A percentile compares a stretch with the other conserved stretches of the same genome.
Evolutionary conservation across 1,140 invertebrate genomes (phyloP).

Genomic region (Pseudomyrmex pallidus): DNA sequence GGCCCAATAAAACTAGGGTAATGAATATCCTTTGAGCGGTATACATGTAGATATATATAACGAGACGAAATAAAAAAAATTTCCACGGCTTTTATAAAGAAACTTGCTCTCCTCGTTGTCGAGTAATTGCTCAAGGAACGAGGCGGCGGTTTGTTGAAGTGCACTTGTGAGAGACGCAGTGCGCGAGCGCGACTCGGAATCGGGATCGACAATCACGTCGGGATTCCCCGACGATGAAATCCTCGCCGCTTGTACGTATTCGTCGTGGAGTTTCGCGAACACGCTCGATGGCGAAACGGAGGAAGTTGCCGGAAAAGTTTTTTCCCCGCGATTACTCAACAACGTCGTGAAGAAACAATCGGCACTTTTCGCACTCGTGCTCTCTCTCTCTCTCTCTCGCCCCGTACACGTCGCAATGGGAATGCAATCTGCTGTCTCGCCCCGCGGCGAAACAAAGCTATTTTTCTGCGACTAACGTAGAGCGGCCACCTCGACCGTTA

Average conservation of each 20-base stretch:
- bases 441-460: constrained; percentile 46
- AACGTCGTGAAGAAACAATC: constrained; percentile 51
- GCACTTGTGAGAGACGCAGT: constrained; percentile 27
- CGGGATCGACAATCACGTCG: constrained; percentile 36
- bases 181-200: not conserved
- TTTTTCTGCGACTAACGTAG: not conserved
- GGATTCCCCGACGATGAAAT: constrained; percentile 39
- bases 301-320: constrained; percentile 31
- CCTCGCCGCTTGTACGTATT: constrained; percentile 12
- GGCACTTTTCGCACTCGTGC: constrained; percentile 13
- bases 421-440: constrained; percentile 41
- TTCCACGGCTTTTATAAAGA: constrained; percentile 17
- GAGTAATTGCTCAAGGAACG: constrained; percentile 14
- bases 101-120: constrained; percentile 7
- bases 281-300: constrained; percentile 2
- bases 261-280: constrained; percentile 1
- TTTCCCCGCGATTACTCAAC: constrained; percentile 48
- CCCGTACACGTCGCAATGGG: not conserved
- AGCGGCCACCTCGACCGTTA: not conserved
- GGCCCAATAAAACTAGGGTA: constrained; percentile 5
- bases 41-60: not conserved
- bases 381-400: no score
- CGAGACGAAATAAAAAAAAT: not conserved
- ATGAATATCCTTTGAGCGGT: constrained; percentile 37
- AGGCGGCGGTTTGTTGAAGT: not conserved